A percentile compares a stretch with the other conserved stretches of the same genome.
phyloP scores from a whole-genome alignment of 2,888 invertebrate species.

The Mylabris sibirica region DNA sequence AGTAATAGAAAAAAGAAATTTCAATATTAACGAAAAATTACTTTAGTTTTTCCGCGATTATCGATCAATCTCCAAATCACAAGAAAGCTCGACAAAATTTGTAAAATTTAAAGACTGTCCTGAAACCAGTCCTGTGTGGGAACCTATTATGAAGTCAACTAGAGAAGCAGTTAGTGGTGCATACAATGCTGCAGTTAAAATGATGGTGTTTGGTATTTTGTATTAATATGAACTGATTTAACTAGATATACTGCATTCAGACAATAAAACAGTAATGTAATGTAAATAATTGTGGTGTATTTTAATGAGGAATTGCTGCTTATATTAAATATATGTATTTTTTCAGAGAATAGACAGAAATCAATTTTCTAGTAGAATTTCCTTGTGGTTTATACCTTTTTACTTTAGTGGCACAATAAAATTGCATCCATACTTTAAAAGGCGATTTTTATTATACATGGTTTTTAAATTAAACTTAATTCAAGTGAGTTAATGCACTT shows the following conservation, averaged over 20 bases:
- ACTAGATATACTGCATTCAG: constrained; percentile 23
- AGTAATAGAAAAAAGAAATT: too few relatives aligned
- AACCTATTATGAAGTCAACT: not conserved
- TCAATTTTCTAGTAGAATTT: too few relatives aligned
- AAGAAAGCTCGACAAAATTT: not conserved
- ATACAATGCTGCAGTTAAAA: not conserved
- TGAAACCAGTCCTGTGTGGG: constrained; percentile 6
- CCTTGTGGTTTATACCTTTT: not conserved
- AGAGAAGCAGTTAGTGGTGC: not conserved
- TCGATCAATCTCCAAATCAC: too few relatives aligned
- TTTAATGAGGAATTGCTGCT: too few relatives aligned
- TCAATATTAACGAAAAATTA: too few relatives aligned
- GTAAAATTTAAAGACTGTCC: not conserved
- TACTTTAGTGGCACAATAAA: not conserved
- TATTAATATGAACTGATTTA: constrained; percentile 33
- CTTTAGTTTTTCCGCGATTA: too few relatives aligned
- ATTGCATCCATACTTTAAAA: too few relatives aligned
- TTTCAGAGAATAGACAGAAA: too few relatives aligned
- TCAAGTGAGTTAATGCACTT: too few relatives aligned
- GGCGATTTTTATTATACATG: too few relatives aligned
- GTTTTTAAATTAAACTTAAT: too few relatives aligned
- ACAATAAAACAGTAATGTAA: constrained; percentile 27
- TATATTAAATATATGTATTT: too few relatives aligned
- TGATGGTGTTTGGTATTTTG: constrained; percentile 22
- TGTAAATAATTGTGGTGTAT: constrained; percentile 18